phyloP scores from a whole-genome alignment of 2,888 invertebrate genomes.

The Itoplectis maculator region DNA sequence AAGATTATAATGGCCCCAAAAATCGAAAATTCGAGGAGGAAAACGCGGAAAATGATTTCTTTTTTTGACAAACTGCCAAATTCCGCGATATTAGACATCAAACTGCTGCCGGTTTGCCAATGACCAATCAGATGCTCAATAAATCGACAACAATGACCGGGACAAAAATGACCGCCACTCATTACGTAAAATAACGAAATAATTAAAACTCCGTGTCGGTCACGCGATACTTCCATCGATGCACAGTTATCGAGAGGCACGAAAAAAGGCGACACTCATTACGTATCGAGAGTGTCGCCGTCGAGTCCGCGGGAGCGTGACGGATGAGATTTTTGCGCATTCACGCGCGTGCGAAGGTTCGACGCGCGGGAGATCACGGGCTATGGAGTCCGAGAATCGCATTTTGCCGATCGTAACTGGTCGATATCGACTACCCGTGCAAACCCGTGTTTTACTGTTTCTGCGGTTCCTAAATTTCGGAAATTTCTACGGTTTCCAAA shows the following conservation, averaged over 20 bases:
- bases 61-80: no score
- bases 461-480: no score
- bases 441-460: no score
- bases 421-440: no score
- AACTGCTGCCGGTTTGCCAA: no score
- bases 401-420: not conserved
- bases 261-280: slow-evolving; percentile 16
- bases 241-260: not conserved
- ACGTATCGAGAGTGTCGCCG: slow-evolving; percentile 14
- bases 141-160: not conserved
- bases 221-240: not conserved
- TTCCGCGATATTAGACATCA: no score
- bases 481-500: no score
- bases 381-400: not conserved
- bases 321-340: slow-evolving; percentile 12
- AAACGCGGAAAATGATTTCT: no score
- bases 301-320: slow-evolving; percentile 1
- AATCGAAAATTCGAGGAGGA: no score
- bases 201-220: not conserved
- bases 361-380: slow-evolving; percentile 1
- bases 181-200: not conserved
- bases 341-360: slow-evolving; percentile 6
- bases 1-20: no score
- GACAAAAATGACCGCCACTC: not conserved
- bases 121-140: no score